Evolutionary conservation across 2,888 invertebrate species (phyloP).

Genomic region (Dasypogon diadema): DNA sequence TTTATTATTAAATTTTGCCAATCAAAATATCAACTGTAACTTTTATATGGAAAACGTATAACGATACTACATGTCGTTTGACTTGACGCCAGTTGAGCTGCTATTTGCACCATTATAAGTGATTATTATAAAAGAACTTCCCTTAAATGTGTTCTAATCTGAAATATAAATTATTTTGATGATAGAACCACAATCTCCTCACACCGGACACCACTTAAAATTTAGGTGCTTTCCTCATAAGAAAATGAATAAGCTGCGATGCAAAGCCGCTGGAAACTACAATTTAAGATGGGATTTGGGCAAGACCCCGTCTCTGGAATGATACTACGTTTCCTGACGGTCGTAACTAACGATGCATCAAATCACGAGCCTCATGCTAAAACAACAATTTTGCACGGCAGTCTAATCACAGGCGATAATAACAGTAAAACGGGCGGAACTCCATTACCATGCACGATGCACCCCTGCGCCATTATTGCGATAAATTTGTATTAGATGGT

Average conservation of each 20-base stretch:
- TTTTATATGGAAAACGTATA: too few species aligned
- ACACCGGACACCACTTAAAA: slow-evolving; percentile 6
- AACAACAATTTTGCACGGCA: slow-evolving; percentile 56
- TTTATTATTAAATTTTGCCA: too few species aligned
- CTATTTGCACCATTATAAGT: too few species aligned
- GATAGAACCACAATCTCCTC: too few species aligned
- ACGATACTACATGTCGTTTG: too few species aligned
- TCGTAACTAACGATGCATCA: neutral
- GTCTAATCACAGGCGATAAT: slow-evolving; percentile 55
- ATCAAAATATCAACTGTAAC: too few species aligned
- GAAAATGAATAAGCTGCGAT: slow-evolving; percentile 1
- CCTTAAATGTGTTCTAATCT: too few species aligned
- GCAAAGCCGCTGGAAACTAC: neutral
- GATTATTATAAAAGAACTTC: too few species aligned
- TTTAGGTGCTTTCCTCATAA: slow-evolving; percentile 31
- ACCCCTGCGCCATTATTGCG: slow-evolving; percentile 53
- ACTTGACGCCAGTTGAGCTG: too few species aligned
- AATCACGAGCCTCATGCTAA: slow-evolving; percentile 38
- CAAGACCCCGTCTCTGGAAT: neutral
- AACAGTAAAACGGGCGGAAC: slow-evolving; percentile 55
- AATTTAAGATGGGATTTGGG: slow-evolving; percentile 20
- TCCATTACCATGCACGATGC: slow-evolving; percentile 45
- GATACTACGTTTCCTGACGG: neutral
- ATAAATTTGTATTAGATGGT: slow-evolving; percentile 55
- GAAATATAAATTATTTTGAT: too few species aligned